Base-by-base conservation (phyloP, 1,140 invertebrate species). In the Patella vulgata region DNA sequence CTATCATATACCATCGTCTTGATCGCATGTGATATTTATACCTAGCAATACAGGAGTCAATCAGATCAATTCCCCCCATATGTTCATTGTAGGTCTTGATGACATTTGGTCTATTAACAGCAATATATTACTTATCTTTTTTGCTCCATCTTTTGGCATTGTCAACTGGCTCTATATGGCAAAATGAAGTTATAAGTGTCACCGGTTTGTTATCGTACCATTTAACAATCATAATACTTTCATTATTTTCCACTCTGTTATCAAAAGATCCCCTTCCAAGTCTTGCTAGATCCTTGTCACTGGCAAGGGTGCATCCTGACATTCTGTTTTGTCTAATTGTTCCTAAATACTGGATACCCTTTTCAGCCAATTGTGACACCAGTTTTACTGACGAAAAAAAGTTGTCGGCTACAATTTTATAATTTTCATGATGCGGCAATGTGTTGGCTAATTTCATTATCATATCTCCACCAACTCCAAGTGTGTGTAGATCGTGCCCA, bases 41-140 rank as follows among this genome's bases (percentile, higher is more conserved):
- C 40, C 62, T 42, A 28, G 69, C 64, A 1, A 73, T 60, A n/a
- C 71, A 55, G 3, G 60, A 67, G 57, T 82, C 75, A n/a, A 64
- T 40, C n/a, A 73, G 59, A 56, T 85, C 82, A 33, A 84, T 77
- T 21, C 83, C 82, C n/a, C n/a, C n/a, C n/a, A n/a, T n/a, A n/a
- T n/a, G n/a, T n/a, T n/a, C n/a, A n/a, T 85, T 85, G 68, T 85
- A 85, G 39, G 70, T 44, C 46, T 70, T 70, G 3, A 84, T 61
- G 39, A 81, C 71, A 46, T 75, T 63, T 44, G 84, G 83, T 14
- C 33, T 36, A 14, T 5, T 36, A 8, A 36, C 33, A 36, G 5
- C 33, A 8, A 14, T 36, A 14, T 82, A 77, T 54, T 57, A 2
- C 55, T 77, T 78, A 42, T 61, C 33, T 40, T 54, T 64, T 48